Evolutionary conservation across 2,888 invertebrate species (phyloP).

Genomic region (Chrysina gloriosa): DNA sequence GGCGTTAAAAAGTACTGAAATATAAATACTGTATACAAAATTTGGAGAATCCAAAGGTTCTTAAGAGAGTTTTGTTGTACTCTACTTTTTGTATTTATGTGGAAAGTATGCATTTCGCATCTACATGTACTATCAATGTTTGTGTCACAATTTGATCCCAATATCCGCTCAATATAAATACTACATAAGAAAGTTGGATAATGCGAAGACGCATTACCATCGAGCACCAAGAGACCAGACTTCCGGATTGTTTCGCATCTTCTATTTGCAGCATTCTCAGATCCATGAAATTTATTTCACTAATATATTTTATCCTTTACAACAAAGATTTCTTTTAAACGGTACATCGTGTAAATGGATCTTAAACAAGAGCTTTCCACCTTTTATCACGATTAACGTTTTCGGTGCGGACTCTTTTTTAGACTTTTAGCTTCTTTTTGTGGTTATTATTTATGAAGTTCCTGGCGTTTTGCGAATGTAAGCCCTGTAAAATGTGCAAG

Average conservation of each 20-base stretch:
- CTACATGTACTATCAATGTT: too few relatives aligned
- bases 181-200: too few relatives aligned
- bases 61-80: too few relatives aligned
- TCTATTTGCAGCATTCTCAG: neutral
- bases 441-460: constrained; percentile 27
- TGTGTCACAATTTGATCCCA: too few relatives aligned
- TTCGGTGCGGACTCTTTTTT: neutral
- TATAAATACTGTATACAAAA: too few relatives aligned
- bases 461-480: constrained; percentile 22
- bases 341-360: neutral
- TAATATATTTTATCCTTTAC: constrained; percentile 3
- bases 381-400: constrained; percentile 5
- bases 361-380: neutral
- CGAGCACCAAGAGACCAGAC: neutral
- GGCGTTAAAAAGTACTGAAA: too few relatives aligned
- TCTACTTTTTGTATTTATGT: too few relatives aligned
- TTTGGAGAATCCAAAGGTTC: too few relatives aligned
- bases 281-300: neutral
- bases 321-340: neutral
- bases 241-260: neutral
- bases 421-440: neutral
- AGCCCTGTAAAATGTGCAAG: constrained; percentile 27
- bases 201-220: neutral
- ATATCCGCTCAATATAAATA: too few relatives aligned
- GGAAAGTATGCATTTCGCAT: too few relatives aligned